Evolutionary conservation across 2,113 vertebrate genomes (phyloP).

Genomic region (Piprites chloris): DNA sequence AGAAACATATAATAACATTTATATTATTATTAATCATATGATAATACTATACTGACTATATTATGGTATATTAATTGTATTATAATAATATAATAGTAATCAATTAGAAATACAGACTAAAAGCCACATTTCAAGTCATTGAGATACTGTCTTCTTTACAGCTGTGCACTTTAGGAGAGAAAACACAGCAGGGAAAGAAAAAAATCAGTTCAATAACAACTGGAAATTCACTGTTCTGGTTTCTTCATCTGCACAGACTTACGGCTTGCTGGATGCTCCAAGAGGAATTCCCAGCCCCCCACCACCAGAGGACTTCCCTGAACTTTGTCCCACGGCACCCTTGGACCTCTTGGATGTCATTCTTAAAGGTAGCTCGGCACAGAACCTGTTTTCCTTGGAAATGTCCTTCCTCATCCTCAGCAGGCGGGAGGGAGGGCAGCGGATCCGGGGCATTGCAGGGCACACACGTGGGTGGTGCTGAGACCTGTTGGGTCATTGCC

Average conservation of each 20-base stretch:
- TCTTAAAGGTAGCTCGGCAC: not conserved
- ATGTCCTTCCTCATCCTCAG: not conserved
- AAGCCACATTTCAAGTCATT: not conserved
- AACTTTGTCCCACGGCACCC: not conserved
- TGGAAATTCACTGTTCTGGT: not conserved
- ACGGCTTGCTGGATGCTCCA: not conserved
- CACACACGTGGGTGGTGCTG: not conserved
- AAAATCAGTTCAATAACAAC: not conserved
- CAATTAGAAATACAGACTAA: not conserved
- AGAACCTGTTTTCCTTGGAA: not conserved
- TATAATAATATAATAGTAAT: not conserved
- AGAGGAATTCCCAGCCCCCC: not conserved
- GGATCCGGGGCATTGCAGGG: rapidly evolving
- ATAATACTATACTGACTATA: not conserved
- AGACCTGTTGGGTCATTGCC: not conserved
- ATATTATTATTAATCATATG: too few species aligned
- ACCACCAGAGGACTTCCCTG: not conserved
- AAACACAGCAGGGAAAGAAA: not conserved
- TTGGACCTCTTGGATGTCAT: not conserved
- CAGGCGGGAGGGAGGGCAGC: not conserved
- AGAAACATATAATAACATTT: not conserved
- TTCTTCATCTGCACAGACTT: not conserved
- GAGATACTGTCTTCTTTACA: not conserved
- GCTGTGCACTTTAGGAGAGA: not conserved
- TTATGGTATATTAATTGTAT: not conserved